Evolutionary conservation across 2,113 vertebrate genomes (phyloP).

Genomic region (Coptodon rendalli): DNA sequence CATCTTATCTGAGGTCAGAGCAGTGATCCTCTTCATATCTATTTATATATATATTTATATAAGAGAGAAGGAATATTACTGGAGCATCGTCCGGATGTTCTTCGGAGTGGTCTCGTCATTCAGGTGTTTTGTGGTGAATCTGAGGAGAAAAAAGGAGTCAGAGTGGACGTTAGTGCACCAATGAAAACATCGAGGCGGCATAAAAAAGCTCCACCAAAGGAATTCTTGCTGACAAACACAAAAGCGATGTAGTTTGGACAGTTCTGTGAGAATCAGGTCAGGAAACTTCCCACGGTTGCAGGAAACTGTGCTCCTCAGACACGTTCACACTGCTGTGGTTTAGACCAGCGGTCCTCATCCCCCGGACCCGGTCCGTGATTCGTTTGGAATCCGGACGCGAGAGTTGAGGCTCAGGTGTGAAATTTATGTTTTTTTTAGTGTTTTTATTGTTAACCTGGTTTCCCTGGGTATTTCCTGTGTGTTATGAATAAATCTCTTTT

Average conservation of each 20-base stretch:
- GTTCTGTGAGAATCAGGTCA: neutral
- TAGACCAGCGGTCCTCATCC: accelerated
- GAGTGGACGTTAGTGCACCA: neutral
- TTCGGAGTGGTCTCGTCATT: slow-evolving; percentile 97
- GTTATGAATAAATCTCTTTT: neutral
- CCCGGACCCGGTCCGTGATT: neutral
- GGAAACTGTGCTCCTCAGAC: neutral
- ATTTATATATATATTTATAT: slow-evolving; percentile 19
- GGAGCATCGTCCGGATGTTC: slow-evolving; percentile 96
- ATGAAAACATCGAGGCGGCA: neutral
- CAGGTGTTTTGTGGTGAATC: slow-evolving; percentile 99
- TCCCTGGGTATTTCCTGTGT: neutral
- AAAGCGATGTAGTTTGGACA: neutral
- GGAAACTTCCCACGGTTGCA: neutral
- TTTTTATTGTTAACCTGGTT: neutral
- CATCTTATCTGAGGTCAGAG: slow-evolving; percentile 94
- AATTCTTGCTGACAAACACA: neutral
- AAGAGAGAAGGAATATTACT: slow-evolving; percentile 73
- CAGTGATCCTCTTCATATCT: slow-evolving; percentile 80
- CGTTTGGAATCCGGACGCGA: neutral
- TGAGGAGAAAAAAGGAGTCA: slow-evolving; percentile 25
- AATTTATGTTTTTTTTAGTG: neutral
- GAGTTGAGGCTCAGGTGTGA: neutral
- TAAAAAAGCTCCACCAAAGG: neutral
- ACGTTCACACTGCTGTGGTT: neutral